Evolutionary conservation across 2,113 vertebrate genomes (phyloP).

Genomic region (Tautogolabrus adspersus): DNA sequence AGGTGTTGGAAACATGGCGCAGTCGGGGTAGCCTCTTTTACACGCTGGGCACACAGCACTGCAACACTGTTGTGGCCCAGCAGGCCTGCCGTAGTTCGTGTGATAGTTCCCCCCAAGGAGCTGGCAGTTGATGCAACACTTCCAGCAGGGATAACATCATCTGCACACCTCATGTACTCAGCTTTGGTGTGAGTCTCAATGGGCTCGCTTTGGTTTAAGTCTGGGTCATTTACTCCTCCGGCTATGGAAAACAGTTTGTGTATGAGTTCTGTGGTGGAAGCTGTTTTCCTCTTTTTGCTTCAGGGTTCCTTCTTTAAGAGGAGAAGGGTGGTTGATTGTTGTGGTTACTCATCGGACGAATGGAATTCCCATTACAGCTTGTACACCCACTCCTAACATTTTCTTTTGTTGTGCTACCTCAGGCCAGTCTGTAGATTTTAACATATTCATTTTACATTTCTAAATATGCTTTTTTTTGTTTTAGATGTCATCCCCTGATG

Average conservation of each 20-base stretch:
- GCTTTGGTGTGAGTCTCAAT: constrained; percentile 37
- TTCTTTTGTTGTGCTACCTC: constrained; percentile 15
- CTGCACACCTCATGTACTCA: constrained; percentile 51
- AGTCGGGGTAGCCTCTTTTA: constrained; percentile 50
- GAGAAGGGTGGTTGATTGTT: constrained; percentile 9
- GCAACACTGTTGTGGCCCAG: constrained; percentile 62
- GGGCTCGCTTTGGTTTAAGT: constrained; percentile 40
- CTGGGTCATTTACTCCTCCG: constrained; percentile 20
- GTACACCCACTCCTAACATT: constrained; percentile 20
- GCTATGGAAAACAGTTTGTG: constrained; percentile 7
- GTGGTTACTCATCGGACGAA: constrained; percentile 24
- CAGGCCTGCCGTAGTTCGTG: constrained; percentile 47
- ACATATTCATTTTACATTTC: not conserved
- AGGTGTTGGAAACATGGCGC: constrained; percentile 49
- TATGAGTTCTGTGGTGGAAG: constrained; percentile 20
- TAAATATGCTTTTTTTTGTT: not conserved
- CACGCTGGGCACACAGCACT: constrained; percentile 67
- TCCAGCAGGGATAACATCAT: constrained; percentile 69
- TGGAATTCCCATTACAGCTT: constrained; percentile 12
- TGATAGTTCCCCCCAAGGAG: constrained; percentile 54
- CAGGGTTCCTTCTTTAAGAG: not conserved
- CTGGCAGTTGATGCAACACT: constrained; percentile 69
- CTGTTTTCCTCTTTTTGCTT: constrained; percentile 1
- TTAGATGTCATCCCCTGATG: not conserved
- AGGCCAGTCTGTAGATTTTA: not conserved